Base-by-base conservation (phyloP, 2,113 vertebrate species). In the Panthera tigris region DNA sequence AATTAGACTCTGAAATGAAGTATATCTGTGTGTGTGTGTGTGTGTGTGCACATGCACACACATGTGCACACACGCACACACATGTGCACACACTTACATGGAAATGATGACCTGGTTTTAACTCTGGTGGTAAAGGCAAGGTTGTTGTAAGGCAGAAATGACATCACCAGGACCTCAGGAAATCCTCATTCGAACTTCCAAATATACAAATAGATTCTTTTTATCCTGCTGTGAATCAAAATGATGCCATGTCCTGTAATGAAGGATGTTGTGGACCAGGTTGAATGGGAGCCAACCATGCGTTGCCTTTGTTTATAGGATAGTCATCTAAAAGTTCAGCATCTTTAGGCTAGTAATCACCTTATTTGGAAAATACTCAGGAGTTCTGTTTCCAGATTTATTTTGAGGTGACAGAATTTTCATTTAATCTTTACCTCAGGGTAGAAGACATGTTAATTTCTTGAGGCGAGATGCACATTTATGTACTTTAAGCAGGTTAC, bases 141-240 rank as follows among this genome's bases (percentile, higher is more conserved):
- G 94, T 96, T 98, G 97, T 97, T 98, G 89, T 97, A 97, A 98
- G 96, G 98, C 98, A 98, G 95, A 94, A 98, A 99, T 99, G 98
- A 99, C 98, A 99, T 99, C 98, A 99, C 98, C 99, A 98, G 98
- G 98, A 98, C 98, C 98, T 98, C 98, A 99, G 98, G 98, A 99
- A 99, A 99, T 99, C 98, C 99, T 99, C 98, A 98, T 98, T 98
- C 96, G 97, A 97, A 98, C 97, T 98, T 98, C 98, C 97, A 99
- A 98, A 98, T 98, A 97, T 98, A 99, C 98, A 98, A 99, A 98
- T 98, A 98, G 98, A 98, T 89, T 97, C 98, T 98, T 97, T 99
- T 98, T 98, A 98, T 99, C 98, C 98, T 98, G 94, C 97, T 98
- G 91, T 98, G 98, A 99, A 99, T 98, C 98, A 98, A 98, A 98